A percentile compares a stretch with the other conserved stretches of the same genome.
Evolutionary conservation across 2,888 invertebrate genomes (phyloP).

Genomic region (Maniola hyperantus): DNA sequence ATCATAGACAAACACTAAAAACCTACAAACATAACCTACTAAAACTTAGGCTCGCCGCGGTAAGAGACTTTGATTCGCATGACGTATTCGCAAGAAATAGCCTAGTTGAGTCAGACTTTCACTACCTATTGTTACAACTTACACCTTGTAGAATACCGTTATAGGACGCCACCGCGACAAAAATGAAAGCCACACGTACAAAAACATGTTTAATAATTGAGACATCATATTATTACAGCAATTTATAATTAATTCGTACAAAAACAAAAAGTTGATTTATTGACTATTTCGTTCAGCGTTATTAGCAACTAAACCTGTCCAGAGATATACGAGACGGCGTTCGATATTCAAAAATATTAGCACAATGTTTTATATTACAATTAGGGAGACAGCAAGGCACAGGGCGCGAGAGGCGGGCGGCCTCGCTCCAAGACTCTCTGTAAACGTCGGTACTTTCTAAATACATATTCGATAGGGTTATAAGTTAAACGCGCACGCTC

Average conservation of each 20-base stretch:
- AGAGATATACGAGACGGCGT: constrained; percentile 61
- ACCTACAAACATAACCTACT: too few species aligned
- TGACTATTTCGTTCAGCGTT: constrained; percentile 73
- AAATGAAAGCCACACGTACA: constrained; percentile 61
- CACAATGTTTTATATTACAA: constrained; percentile 50
- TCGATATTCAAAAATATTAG: constrained; percentile 51
- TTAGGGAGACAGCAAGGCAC: constrained; percentile 70
- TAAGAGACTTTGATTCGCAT: constrained; percentile 2
- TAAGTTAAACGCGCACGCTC: constrained; percentile 71
- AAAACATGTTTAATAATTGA: constrained; percentile 79
- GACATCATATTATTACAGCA: constrained; percentile 73
- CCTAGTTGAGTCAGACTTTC: constrained; percentile 33
- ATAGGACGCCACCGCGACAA: constrained; percentile 45
- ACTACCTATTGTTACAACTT: constrained; percentile 33
- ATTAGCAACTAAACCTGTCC: constrained; percentile 72
- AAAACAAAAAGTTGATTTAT: constrained; percentile 58
- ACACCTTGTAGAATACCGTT: constrained; percentile 33
- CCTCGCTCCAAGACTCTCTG: constrained; percentile 66
- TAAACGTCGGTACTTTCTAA: constrained; percentile 79
- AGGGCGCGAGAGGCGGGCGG: constrained; percentile 61
- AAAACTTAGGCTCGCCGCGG: not conserved
- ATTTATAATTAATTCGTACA: constrained; percentile 72
- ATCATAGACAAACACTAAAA: too few species aligned
- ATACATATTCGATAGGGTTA: constrained; percentile 76
- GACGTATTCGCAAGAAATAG: constrained; percentile 24